Evolutionary conservation across 2,888 invertebrate genomes (phyloP).

Genomic region (Camptogramma bilineatum): DNA sequence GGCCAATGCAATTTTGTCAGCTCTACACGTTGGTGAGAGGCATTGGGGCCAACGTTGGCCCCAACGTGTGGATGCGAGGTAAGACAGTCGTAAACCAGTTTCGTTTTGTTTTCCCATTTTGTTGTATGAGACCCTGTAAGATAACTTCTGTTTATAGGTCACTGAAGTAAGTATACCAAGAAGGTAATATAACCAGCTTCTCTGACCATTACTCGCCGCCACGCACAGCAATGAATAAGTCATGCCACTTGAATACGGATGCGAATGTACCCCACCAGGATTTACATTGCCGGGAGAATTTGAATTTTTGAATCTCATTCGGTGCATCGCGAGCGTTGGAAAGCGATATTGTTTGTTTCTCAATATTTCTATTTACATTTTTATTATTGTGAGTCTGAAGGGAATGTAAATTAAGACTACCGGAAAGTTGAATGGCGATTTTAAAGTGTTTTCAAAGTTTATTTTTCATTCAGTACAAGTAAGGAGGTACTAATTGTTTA

Average conservation of each 20-base stretch:
- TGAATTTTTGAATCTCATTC: slow-evolving; percentile 54
- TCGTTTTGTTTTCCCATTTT: neutral
- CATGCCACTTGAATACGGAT: slow-evolving; percentile 54
- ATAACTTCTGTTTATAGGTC: neutral
- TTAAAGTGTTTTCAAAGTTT: neutral
- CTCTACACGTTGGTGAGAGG: no score
- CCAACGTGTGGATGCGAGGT: no score
- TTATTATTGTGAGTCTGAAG: slow-evolving; percentile 10
- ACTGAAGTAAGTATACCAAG: neutral
- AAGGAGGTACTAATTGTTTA: no score
- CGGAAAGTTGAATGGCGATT: neutral
- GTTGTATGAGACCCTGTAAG: neutral
- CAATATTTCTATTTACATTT: slow-evolving; percentile 22
- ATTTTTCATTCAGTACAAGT: neutral
- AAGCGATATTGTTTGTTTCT: slow-evolving; percentile 25
- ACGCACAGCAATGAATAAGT: slow-evolving; percentile 53
- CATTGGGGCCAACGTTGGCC: no score
- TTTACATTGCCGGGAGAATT: slow-evolving; percentile 50
- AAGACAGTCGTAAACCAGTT: no score
- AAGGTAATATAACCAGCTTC: slow-evolving; percentile 2
- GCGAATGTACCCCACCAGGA: slow-evolving; percentile 47
- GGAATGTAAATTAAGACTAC: neutral
- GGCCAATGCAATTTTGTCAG: no score
- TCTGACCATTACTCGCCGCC: slow-evolving; percentile 28
- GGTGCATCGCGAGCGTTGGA: slow-evolving; percentile 36